Conservation (phyloP, 2,888 invertebrate genomes). For the Aspidapion aeneum region DNA sequence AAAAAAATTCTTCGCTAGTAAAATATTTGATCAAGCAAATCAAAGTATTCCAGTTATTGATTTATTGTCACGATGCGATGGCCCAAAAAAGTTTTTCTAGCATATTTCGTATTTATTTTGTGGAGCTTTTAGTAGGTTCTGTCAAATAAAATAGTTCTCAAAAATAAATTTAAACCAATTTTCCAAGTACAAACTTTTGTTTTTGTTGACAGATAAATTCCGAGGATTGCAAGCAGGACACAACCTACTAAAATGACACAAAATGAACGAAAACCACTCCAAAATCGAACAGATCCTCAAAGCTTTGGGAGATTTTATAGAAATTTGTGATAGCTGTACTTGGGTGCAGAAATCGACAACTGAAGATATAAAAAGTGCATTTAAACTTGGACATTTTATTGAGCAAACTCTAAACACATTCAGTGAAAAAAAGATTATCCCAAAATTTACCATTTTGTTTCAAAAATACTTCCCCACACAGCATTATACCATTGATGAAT, state of each 20-base stretch:
- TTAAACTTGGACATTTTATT: conserved; percentile 53
- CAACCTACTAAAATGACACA: conserved; percentile 35
- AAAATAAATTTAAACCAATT: conserved; percentile 6
- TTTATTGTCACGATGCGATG: no score
- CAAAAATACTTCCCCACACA: conserved; percentile 28
- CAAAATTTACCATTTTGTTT: conserved; percentile 51
- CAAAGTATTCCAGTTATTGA: no score
- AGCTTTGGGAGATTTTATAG: conserved; percentile 54
- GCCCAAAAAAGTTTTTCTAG: no score
- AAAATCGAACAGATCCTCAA: conserved; percentile 51
- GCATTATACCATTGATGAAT: conserved; percentile 32
- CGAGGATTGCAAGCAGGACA: conserved; percentile 26
- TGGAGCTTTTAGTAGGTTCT: conserved; percentile 40
- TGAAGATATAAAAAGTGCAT: conserved; percentile 53
- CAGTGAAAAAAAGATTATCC: conserved; percentile 46
- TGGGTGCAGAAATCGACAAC: conserved; percentile 50
- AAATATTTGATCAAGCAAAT: no score
- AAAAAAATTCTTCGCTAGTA: no score
- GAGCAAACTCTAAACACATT: conserved; percentile 53
- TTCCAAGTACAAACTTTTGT: conserved; percentile 14
- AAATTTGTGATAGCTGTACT: conserved; percentile 49
- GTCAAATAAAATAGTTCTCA: no score
- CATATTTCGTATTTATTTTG: no score
- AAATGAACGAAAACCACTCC: conserved; percentile 35
- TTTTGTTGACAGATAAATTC: conserved; percentile 37